A percentile compares a stretch with the other conserved stretches of the same genome.
Evolutionary conservation across 2,888 invertebrate genomes (phyloP).

Genomic region (Lumbricus terrestris): DNA sequence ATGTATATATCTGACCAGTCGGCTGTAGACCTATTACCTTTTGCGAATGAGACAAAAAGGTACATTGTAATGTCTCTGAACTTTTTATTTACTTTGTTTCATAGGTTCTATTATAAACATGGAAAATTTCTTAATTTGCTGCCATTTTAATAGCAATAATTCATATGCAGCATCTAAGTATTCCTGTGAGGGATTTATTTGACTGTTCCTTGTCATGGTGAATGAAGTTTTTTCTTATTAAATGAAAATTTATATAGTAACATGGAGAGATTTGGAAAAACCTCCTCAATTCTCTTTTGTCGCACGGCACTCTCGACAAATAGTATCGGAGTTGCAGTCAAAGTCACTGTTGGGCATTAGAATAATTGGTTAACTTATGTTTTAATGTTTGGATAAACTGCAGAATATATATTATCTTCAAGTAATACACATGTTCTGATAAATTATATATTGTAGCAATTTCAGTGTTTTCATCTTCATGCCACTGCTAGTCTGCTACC

Average conservation of each 20-base stretch:
- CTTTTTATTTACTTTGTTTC: neutral
- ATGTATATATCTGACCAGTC: neutral
- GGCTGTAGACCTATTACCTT: too few relatives aligned
- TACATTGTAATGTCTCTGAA: neutral
- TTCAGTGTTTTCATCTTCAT: neutral
- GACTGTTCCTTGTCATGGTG: neutral
- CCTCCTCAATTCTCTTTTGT: neutral
- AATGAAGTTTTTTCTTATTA: neutral
- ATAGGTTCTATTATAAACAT: neutral
- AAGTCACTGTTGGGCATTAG: neutral
- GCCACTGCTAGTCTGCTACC: neutral
- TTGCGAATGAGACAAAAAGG: neutral
- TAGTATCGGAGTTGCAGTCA: neutral
- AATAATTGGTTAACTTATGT: neutral
- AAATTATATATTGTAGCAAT: neutral
- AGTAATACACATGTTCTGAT: neutral
- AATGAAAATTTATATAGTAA: neutral
- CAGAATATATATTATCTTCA: neutral
- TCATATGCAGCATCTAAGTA: neutral
- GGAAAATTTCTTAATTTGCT: neutral
- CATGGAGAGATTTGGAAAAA: neutral
- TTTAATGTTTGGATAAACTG: neutral
- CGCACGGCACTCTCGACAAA: neutral
- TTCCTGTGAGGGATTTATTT: neutral
- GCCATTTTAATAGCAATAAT: neutral